phyloP scores from a whole-genome alignment of 2,797 vertebrate genomes.

The Mus minutoides region DNA sequence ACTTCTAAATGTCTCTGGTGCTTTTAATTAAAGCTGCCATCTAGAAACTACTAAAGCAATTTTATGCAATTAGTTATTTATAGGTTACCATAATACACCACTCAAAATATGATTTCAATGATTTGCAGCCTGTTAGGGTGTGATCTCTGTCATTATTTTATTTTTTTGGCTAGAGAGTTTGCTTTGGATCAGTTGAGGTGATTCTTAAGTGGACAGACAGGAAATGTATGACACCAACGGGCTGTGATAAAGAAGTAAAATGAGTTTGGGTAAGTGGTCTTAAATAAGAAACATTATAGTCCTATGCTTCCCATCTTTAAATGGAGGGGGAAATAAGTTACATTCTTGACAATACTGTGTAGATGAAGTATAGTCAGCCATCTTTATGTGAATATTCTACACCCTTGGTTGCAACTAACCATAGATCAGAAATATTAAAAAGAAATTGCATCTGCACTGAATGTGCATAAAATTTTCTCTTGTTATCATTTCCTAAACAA shows the following conservation, averaged over 20 bases:
- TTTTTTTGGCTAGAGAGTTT: slow-evolving; percentile 39
- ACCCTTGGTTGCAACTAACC: not conserved
- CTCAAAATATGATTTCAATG: slow-evolving; percentile 87
- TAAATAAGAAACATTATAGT: slow-evolving; percentile 37
- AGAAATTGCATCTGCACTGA: not conserved
- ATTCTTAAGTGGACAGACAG: slow-evolving; percentile 58
- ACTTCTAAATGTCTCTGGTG: slow-evolving; percentile 88
- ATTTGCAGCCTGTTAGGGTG: slow-evolving; percentile 86
- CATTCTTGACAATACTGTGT: slow-evolving; percentile 1
- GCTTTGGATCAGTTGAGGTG: slow-evolving; percentile 40
- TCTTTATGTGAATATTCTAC: not conserved
- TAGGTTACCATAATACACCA: slow-evolving; percentile 87
- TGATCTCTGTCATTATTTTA: slow-evolving; percentile 83
- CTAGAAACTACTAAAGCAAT: slow-evolving; percentile 88
- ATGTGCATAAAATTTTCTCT: not conserved
- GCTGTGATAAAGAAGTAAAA: slow-evolving; percentile 40
- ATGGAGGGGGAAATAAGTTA: not conserved
- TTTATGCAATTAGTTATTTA: slow-evolving; percentile 91
- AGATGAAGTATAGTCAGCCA: not conserved
- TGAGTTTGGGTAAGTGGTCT: slow-evolving; percentile 59
- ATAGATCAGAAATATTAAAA: not conserved
- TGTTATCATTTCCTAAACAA: not conserved
- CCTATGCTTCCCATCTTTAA: slow-evolving; percentile 33
- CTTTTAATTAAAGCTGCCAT: slow-evolving; percentile 90
- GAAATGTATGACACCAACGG: slow-evolving; percentile 34